phyloP scores from a whole-genome alignment of 1,140 invertebrate genomes.

The Cydia amplana region DNA sequence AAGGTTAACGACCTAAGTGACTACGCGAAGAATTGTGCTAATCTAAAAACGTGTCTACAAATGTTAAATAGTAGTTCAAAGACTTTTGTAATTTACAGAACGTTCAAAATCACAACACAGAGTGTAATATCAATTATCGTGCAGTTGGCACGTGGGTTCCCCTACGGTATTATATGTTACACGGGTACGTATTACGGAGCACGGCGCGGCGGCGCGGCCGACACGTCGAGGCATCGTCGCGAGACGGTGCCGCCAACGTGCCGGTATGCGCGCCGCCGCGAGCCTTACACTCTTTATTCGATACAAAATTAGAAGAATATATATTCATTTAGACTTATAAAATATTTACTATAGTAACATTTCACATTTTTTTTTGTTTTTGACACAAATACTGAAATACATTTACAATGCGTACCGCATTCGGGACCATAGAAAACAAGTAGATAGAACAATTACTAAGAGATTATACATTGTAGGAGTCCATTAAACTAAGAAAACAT shows the following conservation, averaged over 20 bases:
- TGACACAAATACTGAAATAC: slow-evolving; percentile 71
- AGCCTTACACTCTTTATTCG: slow-evolving; percentile 46
- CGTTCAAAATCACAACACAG: slow-evolving; percentile 79
- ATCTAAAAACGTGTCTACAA: slow-evolving; percentile 77
- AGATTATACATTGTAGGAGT: slow-evolving; percentile 31
- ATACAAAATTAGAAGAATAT: slow-evolving; percentile 80
- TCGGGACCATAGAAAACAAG: slow-evolving; percentile 37
- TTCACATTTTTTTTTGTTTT: slow-evolving; percentile 58
- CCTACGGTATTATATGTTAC: slow-evolving; percentile 63
- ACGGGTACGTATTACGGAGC: slow-evolving; percentile 63
- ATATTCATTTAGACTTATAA: slow-evolving; percentile 76
- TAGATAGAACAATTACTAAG: slow-evolving; percentile 27
- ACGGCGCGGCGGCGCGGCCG: slow-evolving; percentile 8
- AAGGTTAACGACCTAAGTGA: slow-evolving; percentile 67
- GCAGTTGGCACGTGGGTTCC: slow-evolving; percentile 65
- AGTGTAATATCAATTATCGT: slow-evolving; percentile 79
- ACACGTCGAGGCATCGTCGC: not conserved
- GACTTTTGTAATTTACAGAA: slow-evolving; percentile 78
- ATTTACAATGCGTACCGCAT: slow-evolving; percentile 55
- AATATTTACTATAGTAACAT: slow-evolving; percentile 69
- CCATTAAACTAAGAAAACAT: slow-evolving; percentile 31
- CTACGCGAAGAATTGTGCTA: slow-evolving; percentile 79
- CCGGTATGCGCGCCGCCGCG: slow-evolving; percentile 35
- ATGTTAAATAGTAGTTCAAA: slow-evolving; percentile 72
- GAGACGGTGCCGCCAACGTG: slow-evolving; percentile 4